Conservation (phyloP, 2,888 invertebrate species). For the Tachina lurida region DNA sequence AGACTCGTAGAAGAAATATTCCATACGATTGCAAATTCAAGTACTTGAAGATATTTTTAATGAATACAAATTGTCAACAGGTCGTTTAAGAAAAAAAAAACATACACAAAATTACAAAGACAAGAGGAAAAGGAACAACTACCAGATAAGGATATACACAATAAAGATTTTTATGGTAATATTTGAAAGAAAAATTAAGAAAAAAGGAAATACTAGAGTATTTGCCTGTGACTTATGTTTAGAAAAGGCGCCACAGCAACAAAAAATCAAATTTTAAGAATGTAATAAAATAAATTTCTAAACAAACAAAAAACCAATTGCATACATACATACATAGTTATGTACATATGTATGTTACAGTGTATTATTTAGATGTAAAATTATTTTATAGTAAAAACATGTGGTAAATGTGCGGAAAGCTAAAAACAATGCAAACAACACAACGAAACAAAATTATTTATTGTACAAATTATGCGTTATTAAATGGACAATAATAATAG, state of each 20-base stretch:
- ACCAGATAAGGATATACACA: constrained; percentile 17
- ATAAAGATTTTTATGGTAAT: constrained; percentile 67
- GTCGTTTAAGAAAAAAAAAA: constrained; percentile 71
- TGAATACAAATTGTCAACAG: constrained; percentile 82
- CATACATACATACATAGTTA: no score
- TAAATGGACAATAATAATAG: constrained; percentile 47
- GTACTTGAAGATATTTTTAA: constrained; percentile 74
- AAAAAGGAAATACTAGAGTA: constrained; percentile 7
- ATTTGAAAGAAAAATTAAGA: constrained; percentile 19
- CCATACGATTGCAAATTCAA: constrained; percentile 64
- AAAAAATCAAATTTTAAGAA: constrained; percentile 2
- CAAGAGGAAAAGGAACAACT: background rate
- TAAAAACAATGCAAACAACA: constrained; percentile 37
- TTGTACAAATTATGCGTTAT: constrained; percentile 51
- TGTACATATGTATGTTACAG: constrained; percentile 7
- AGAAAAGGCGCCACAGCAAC: constrained; percentile 63
- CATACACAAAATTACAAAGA: background rate
- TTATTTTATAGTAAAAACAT: constrained; percentile 55
- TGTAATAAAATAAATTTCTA: background rate
- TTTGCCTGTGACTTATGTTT: constrained; percentile 53
- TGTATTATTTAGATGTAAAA: constrained; percentile 51
- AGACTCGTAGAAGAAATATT: constrained; percentile 16
- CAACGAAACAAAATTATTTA: constrained; percentile 43
- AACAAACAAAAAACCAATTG: constrained; percentile 4
- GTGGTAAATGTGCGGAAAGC: constrained; percentile 49